Evolutionary conservation across 2,888 invertebrate genomes (phyloP), one percentile per base, ranked within the genome.

Genomic region (Diaphora mendica): DNA sequence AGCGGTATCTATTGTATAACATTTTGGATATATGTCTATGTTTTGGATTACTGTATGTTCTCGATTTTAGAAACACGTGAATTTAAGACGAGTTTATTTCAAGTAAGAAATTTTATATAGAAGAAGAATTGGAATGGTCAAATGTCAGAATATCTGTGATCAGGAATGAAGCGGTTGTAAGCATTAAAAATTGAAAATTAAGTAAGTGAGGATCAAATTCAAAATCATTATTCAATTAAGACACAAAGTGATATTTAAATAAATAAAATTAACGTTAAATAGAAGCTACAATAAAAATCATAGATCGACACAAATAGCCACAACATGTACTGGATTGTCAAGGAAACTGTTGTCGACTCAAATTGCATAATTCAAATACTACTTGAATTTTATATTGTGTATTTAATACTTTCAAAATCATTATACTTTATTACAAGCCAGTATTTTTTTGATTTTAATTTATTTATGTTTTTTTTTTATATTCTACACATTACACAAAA

Each of bases 1-100:
- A 87, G 79, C 85, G 79, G 82, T 78, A 84, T 82, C 80, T 81
- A 78, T 83, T 80, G 82, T 82, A 79, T 70, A 76, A 72, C 79
- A 76, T 81, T 82, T 83, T 82, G 78, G 80, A 81, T 76, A 74
- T 69, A 68, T 69, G 42, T 68, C 55, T 30, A 35, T 65, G 68
- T 55, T 74, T 59, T 59, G 44, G 1, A 64, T 23, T 72, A 74
- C 74, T 71, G 42, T 20, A 4, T 62, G 26, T 65, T 59, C 66
- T 75, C 72, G 72, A 72, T 72, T 13, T 8, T 0, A 9, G 15
- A 59, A 68, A 51, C 5, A 68, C 20, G 30, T 8, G 7, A 17
- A 66, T 15, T n/a, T 15, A 26, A 9, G 1, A 23, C 9, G 55
- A n/a, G 11, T 7, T 55, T 55, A n/a, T 11, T 59, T 55, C 26